Conservation (phyloP, 2,113 vertebrate genomes). For the Pheucticus melanocephalus region DNA sequence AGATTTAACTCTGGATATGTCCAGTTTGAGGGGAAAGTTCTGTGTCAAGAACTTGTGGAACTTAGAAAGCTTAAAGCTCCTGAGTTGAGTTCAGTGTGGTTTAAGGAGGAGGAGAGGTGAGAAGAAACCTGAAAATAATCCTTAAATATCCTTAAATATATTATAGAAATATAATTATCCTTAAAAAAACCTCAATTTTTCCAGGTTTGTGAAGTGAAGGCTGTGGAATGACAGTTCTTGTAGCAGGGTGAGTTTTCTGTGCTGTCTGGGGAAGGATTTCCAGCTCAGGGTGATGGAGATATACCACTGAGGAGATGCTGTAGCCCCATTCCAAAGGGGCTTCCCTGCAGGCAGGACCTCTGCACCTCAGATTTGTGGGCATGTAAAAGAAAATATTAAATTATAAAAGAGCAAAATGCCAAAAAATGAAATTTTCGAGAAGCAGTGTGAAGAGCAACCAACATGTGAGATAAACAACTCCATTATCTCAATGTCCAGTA, state of each 20-base stretch:
- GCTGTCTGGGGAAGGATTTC: background rate
- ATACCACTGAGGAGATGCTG: background rate
- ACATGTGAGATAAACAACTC: background rate
- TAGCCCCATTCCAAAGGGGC: background rate
- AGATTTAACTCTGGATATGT: background rate
- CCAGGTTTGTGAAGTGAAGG: background rate
- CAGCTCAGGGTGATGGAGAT: background rate
- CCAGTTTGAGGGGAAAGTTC: background rate
- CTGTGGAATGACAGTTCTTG: background rate
- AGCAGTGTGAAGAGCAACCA: background rate
- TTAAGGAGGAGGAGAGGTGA: background rate
- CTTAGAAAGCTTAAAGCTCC: background rate
- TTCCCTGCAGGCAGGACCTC: background rate
- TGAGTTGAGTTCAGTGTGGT: background rate
- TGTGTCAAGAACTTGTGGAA: background rate
- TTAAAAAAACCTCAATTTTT: background rate
- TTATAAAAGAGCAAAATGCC: background rate
- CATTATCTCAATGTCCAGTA: background rate
- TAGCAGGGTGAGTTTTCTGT: accelerated
- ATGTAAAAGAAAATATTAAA: background rate
- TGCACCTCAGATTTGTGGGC: background rate
- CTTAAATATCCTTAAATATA: background rate
- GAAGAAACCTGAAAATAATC: background rate
- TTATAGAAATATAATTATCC: background rate
- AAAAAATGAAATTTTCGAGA: background rate